Evolutionary conservation across 2,888 invertebrate genomes (phyloP).

Genomic region (Acrobasis repandana): DNA sequence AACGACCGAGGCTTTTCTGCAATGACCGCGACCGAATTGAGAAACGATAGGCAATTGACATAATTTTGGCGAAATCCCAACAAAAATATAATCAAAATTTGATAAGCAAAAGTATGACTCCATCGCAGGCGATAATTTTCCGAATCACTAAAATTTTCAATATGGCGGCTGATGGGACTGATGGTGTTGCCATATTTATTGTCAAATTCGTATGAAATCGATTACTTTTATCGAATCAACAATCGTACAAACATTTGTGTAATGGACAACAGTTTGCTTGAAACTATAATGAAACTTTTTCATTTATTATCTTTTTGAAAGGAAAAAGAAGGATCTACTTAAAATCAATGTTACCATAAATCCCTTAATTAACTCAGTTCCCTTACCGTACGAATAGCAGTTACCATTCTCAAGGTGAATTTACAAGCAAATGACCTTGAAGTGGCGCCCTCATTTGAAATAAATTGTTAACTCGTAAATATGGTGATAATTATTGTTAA

Average conservation of each 20-base stretch:
- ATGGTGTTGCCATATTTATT: slow-evolving; percentile 45
- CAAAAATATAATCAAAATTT: slow-evolving; percentile 74
- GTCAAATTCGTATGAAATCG: neutral
- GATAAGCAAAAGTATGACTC: slow-evolving; percentile 80
- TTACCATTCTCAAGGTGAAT: no score
- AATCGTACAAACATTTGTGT: neutral
- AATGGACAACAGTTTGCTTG: no score
- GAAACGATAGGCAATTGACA: slow-evolving; percentile 76
- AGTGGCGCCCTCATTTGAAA: no score
- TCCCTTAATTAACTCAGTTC: no score
- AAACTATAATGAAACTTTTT: no score
- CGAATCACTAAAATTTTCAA: slow-evolving; percentile 70
- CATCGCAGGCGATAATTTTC: slow-evolving; percentile 80
- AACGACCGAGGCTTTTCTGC: slow-evolving; percentile 77
- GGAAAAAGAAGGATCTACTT: no score
- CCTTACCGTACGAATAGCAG: no score
- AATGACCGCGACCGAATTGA: slow-evolving; percentile 72
- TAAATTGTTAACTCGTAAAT: no score
- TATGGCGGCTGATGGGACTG: slow-evolving; percentile 57
- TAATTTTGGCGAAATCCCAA: slow-evolving; percentile 79
- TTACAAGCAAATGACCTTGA: no score
- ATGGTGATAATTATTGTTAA: no score
- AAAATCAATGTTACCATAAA: no score
- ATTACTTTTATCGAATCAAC: neutral
- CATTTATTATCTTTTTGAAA: no score